Percentiles rank a stretch among this genome's conserved stretches.
Conservation (phyloP, 2,113 vertebrate species). For the Copsychus sechellarum region DNA sequence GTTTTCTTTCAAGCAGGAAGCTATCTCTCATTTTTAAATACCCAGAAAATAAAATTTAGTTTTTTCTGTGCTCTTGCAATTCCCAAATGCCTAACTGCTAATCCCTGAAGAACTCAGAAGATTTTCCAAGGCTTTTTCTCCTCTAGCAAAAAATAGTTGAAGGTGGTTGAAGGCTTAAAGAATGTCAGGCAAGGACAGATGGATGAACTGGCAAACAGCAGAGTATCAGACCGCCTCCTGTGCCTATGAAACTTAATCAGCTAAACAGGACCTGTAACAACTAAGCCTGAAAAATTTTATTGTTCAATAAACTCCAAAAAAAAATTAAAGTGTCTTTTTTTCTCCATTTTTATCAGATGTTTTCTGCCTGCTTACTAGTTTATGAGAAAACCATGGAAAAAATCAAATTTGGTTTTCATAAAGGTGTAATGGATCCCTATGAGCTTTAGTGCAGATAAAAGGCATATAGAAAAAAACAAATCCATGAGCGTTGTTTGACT, state of each 20-base stretch:
- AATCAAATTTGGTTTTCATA: not conserved
- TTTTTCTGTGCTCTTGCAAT: not conserved
- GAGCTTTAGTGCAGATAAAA: not conserved
- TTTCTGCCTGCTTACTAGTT: not conserved
- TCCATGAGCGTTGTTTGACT: not conserved
- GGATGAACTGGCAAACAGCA: not conserved
- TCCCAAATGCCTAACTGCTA: not conserved
- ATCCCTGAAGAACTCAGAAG: not conserved
- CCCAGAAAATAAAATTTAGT: not conserved
- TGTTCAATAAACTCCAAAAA: not conserved
- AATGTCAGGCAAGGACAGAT: not conserved
- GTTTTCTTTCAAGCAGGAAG: not conserved
- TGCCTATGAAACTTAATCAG: not conserved
- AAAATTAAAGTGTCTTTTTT: accelerated
- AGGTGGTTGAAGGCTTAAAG: not conserved
- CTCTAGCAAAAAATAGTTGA: not conserved
- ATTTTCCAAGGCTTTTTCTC: not conserved
- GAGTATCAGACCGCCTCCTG: not conserved
- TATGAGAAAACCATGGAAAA: not conserved
- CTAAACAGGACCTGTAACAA: not conserved
- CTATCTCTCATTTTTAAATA: not conserved
- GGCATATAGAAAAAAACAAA: not conserved
- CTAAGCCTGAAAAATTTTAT: not conserved
- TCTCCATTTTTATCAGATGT: not conserved
- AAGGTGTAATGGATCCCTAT: not conserved